These are phyloP conservation scores for Mycalesis mineus DNA, from an alignment of 2,888 invertebrate species.

Conservation along the genomic window DNA sequence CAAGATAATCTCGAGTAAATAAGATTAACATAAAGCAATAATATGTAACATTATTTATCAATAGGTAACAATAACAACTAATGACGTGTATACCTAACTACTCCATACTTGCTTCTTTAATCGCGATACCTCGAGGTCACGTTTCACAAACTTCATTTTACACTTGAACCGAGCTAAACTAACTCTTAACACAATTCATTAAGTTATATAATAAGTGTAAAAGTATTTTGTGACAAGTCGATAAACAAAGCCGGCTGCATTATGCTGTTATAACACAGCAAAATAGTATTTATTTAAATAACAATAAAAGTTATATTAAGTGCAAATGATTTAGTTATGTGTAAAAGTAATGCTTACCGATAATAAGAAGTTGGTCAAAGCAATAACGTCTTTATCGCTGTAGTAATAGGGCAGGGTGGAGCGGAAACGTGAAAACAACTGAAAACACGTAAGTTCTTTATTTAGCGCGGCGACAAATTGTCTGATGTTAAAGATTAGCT, in stretches of 20 bases:
- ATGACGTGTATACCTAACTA: slow-evolving; percentile 1
- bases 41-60: slow-evolving; percentile 20
- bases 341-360: slow-evolving; percentile 12
- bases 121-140: slow-evolving; percentile 20
- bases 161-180: neutral
- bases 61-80: slow-evolving; percentile 16
- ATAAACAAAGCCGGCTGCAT: slow-evolving; percentile 6
- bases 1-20: slow-evolving; percentile 19
- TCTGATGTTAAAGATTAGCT: slow-evolving; percentile 19
- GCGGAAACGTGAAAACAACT: slow-evolving; percentile 10
- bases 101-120: slow-evolving; percentile 10
- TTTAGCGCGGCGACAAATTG: slow-evolving; percentile 23
- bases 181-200: neutral
- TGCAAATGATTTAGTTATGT: slow-evolving; percentile 5
- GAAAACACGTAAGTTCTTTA: slow-evolving; percentile 23
- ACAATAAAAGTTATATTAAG: neutral
- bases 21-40: slow-evolving; percentile 19
- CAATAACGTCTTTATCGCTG: slow-evolving; percentile 11
- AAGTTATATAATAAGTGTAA: neutral
- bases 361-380: slow-evolving; percentile 6
- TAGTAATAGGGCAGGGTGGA: slow-evolving; percentile 2
- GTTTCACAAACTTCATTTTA: neutral
- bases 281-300: neutral
- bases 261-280: neutral
- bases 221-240: slow-evolving; percentile 4